Evolutionary conservation across 2,797 vertebrate species (phyloP).

Genomic region (Pseudotriccus pelzelni): DNA sequence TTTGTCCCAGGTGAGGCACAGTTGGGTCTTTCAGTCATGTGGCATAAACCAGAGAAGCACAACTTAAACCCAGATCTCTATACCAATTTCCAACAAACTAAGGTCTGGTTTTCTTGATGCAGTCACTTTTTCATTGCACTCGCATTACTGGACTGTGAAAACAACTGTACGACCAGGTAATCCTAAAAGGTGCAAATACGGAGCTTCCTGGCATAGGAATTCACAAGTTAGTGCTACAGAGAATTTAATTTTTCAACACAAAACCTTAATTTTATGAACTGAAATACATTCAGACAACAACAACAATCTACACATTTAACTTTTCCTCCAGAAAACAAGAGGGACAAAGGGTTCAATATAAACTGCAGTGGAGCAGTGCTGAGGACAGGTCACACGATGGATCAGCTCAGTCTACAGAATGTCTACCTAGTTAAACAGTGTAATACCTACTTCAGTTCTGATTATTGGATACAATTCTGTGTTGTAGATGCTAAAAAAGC

Average conservation of each 20-base stretch:
- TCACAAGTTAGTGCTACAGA: neutral
- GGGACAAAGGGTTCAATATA: neutral
- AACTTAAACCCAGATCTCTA: neutral
- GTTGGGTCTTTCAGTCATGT: neutral
- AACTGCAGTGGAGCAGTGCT: neutral
- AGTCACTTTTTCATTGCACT: neutral
- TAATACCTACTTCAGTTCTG: neutral
- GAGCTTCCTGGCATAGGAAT: neutral
- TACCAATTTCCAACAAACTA: neutral
- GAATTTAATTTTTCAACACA: neutral
- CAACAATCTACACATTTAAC: neutral
- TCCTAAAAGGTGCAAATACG: neutral
- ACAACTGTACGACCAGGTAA: neutral
- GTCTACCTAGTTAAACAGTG: neutral
- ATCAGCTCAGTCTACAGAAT: neutral
- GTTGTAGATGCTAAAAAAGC: conserved; percentile 4
- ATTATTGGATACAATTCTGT: conserved; percentile 61
- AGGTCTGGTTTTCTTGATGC: neutral
- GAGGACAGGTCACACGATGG: neutral
- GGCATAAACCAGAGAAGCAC: neutral
- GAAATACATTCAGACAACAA: neutral
- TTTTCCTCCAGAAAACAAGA: neutral
- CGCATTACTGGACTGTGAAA: neutral
- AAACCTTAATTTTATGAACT: neutral
- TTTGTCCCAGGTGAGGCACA: neutral